These are phyloP conservation scores for Boloria selene DNA, from an alignment of 2,888 invertebrate genomes.

Conservation along the genomic window DNA sequence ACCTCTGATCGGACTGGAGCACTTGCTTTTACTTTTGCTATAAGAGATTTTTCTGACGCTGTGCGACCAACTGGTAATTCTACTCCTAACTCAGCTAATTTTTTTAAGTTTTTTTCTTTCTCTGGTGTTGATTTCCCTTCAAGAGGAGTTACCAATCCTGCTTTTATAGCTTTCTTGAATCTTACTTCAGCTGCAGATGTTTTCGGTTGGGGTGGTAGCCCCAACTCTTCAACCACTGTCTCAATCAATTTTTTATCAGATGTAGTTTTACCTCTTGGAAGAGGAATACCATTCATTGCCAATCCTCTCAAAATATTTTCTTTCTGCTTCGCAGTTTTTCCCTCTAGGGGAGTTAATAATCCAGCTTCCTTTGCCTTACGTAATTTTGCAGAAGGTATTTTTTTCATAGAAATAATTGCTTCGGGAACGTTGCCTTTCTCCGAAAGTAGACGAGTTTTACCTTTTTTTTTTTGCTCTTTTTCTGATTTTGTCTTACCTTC, in stretches of 20 bases:
- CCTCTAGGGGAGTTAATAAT: slow-evolving; percentile 40
- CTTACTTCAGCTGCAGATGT: slow-evolving; percentile 38
- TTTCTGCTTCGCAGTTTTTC: slow-evolving; percentile 43
- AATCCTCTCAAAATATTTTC: slow-evolving; percentile 44
- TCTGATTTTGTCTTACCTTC: slow-evolving; percentile 43
- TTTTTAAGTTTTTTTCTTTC: slow-evolving; percentile 40
- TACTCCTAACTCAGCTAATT: slow-evolving; percentile 34
- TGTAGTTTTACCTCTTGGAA: slow-evolving; percentile 49
- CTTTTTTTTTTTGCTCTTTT: slow-evolving; percentile 41
- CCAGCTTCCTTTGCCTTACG: slow-evolving; percentile 28
- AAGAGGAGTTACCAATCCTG: slow-evolving; percentile 44
- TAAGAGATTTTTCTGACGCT: slow-evolving; percentile 34
- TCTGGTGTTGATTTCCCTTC: slow-evolving; percentile 45
- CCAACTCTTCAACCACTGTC: slow-evolving; percentile 48
- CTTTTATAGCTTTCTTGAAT: slow-evolving; percentile 42
- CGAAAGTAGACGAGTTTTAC: slow-evolving; percentile 9
- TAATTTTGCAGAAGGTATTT: slow-evolving; percentile 25
- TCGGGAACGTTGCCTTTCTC: slow-evolving; percentile 40
- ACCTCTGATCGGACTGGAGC: slow-evolving; percentile 34
- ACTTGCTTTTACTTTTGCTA: slow-evolving; percentile 22
- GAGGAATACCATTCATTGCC: slow-evolving; percentile 38
- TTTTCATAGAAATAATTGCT: slow-evolving; percentile 44
- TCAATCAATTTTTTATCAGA: slow-evolving; percentile 50
- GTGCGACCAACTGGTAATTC: slow-evolving; percentile 39
- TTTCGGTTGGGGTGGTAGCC: slow-evolving; percentile 48